Evolutionary conservation across 2,888 invertebrate species (phyloP).

Genomic region (Volucella zonaria): DNA sequence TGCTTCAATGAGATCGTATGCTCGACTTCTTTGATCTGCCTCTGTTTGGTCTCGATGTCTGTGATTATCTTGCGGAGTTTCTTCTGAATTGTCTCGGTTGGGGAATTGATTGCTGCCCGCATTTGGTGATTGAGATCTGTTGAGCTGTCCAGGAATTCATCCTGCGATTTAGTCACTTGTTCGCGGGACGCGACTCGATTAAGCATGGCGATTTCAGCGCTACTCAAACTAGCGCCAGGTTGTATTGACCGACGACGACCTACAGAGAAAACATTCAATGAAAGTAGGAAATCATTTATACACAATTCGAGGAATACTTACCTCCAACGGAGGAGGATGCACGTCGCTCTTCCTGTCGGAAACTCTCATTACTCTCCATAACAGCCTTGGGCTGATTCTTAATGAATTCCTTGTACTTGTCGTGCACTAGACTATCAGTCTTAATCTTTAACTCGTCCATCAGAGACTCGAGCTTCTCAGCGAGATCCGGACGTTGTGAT

Average conservation of each 20-base stretch:
- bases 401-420: conserved; percentile 85
- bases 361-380: conserved; percentile 81
- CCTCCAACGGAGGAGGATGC: conserved; percentile 72
- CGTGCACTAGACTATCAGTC: conserved; percentile 87
- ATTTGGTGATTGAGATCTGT: conserved; percentile 76
- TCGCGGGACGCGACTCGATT: conserved; percentile 84
- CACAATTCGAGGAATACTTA: conserved; percentile 18
- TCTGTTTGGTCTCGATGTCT: conserved; percentile 87
- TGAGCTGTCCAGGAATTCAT: conserved; percentile 80
- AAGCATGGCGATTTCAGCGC: conserved; percentile 85
- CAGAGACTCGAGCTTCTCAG: conserved; percentile 88
- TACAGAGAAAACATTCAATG: conserved; percentile 4
- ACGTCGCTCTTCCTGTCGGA: conserved; percentile 75
- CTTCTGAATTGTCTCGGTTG: conserved; percentile 80
- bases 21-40: conserved; percentile 88
- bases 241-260: conserved; percentile 85
- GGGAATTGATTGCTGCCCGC: conserved; percentile 77
- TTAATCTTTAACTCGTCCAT: conserved; percentile 88
- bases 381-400: conserved; percentile 82
- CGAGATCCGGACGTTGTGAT: conserved; percentile 86
- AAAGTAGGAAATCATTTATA: background rate
- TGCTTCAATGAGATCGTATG: conserved; percentile 89
- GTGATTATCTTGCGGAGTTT: conserved; percentile 80
- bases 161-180: conserved; percentile 76
- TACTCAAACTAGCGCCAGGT: conserved; percentile 85